These are phyloP conservation scores for Laothoe populi DNA, from an alignment of 2,888 invertebrate genomes.

Conservation along the genomic window DNA sequence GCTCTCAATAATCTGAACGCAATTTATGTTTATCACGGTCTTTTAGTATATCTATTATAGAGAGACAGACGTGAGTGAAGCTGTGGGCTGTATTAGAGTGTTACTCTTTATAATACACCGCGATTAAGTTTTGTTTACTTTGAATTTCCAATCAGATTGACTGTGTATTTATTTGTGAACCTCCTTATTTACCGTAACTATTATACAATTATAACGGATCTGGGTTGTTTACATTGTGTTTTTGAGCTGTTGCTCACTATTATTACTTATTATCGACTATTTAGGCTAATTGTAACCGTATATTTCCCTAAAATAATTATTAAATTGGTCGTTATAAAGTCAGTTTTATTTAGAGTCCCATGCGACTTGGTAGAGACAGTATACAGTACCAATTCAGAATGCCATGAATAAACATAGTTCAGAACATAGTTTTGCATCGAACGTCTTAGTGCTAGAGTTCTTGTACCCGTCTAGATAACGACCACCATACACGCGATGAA, in stretches of 20 bases:
- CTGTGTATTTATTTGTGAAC: conserved; percentile 28
- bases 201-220: background rate
- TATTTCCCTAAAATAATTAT: too few relatives aligned
- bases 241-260: too few relatives aligned
- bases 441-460: conserved; percentile 3
- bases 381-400: background rate
- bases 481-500: conserved; percentile 6
- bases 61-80: conserved; percentile 55
- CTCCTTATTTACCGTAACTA: background rate
- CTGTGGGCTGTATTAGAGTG: conserved; percentile 58
- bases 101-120: conserved; percentile 51
- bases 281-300: too few relatives aligned
- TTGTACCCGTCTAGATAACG: conserved; percentile 6
- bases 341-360: background rate
- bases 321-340: too few relatives aligned
- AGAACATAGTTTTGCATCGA: conserved; percentile 1
- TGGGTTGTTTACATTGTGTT: too few relatives aligned
- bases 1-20: conserved; percentile 42
- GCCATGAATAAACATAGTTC: background rate
- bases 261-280: too few relatives aligned
- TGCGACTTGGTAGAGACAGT: background rate
- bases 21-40: conserved; percentile 56
- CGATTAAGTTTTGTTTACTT: conserved; percentile 61
- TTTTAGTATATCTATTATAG: conserved; percentile 67
- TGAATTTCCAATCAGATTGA: conserved; percentile 50